A percentile compares a stretch with the other conserved stretches of the same genome.
Conservation (phyloP, 2,888 invertebrate genomes). For the Antitype chi region DNA sequence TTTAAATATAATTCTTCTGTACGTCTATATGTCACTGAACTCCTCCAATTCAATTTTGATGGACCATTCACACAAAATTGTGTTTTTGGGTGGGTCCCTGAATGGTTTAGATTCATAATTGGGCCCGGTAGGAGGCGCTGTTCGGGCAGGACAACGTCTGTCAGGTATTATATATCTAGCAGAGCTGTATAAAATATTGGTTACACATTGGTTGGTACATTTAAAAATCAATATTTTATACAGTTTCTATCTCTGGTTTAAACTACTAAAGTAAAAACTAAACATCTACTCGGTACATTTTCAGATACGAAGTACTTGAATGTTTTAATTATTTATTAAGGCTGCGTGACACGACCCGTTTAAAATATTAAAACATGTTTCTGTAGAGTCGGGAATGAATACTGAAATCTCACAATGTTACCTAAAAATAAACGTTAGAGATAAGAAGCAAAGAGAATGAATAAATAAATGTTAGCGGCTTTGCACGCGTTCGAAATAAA, state of each 20-base stretch:
- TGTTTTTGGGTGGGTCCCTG: no score
- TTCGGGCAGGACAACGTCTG: no score
- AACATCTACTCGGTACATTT: slow-evolving; percentile 9
- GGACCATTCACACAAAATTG: no score
- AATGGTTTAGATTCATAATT: no score
- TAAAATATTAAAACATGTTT: slow-evolving; percentile 59
- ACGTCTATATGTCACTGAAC: no score
- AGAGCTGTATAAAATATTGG: no score
- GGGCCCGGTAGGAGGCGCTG: no score
- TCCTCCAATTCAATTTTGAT: no score
- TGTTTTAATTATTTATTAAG: slow-evolving; percentile 50
- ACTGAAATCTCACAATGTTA: slow-evolving; percentile 44
- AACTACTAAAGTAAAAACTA: slow-evolving; percentile 12
- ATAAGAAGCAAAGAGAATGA: slow-evolving; percentile 37
- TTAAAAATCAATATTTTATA: no score
- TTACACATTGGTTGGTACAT: no score
- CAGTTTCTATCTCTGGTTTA: neutral
- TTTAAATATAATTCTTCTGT: no score
- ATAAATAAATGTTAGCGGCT: slow-evolving; percentile 48
- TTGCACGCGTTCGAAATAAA: slow-evolving; percentile 48
- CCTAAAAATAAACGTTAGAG: slow-evolving; percentile 48
- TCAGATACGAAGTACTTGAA: slow-evolving; percentile 27
- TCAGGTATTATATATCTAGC: no score
- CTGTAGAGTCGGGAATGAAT: slow-evolving; percentile 36
- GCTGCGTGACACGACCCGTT: slow-evolving; percentile 41